Percentiles rank a stretch among this genome's conserved stretches.
Conservation (phyloP, 2,797 vertebrate species). For the Anguilla obscura region DNA sequence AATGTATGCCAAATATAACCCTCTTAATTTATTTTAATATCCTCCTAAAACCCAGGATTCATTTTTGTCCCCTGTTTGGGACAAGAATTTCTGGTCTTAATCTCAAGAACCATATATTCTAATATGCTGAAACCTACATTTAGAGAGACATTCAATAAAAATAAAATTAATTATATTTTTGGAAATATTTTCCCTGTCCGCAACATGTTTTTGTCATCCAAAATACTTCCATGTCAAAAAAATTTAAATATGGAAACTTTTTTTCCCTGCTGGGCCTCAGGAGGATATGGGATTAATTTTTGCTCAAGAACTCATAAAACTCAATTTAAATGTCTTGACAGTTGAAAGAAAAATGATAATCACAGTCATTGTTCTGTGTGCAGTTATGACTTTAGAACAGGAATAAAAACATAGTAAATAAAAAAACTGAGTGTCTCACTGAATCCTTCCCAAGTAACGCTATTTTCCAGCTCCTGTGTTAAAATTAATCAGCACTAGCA, state of each 20-base stretch:
- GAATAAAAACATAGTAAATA: neutral
- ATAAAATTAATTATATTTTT: neutral
- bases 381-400: neutral
- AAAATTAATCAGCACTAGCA: neutral
- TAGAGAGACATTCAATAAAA: neutral
- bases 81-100: neutral
- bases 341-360: conserved; percentile 7
- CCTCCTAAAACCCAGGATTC: neutral
- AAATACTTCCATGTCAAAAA: neutral
- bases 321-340: neutral
- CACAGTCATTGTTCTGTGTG: neutral
- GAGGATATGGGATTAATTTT: neutral
- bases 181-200: neutral
- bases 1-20: neutral
- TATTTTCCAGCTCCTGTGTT: neutral
- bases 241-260: neutral
- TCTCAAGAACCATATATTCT: neutral
- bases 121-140: neutral
- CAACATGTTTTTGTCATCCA: neutral
- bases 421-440: neutral
- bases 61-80: neutral
- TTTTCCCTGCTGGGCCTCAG: neutral
- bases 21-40: conserved; percentile 4
- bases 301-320: neutral
- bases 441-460: neutral